These are phyloP conservation scores for Agonopterix arenella DNA, from an alignment of 2,888 invertebrate genomes.

Conservation along the genomic window DNA sequence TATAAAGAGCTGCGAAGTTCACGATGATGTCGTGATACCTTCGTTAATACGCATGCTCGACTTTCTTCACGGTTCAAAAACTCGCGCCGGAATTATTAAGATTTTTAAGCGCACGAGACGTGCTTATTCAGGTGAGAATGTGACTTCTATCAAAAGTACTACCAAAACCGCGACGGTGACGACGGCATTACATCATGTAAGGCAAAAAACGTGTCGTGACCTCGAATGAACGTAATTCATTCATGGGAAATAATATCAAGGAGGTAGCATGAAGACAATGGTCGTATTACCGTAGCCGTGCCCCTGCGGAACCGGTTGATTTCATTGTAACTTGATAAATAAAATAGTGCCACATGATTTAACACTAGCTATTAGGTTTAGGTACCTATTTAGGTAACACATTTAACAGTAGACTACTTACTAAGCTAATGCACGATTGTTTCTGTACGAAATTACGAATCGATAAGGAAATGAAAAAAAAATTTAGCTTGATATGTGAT, in stretches of 20 bases:
- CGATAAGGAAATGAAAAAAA: no score
- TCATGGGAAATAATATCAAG: slow-evolving; percentile 59
- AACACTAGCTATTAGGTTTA: no score
- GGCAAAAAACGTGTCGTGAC: slow-evolving; percentile 62
- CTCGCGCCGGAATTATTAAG: slow-evolving; percentile 25
- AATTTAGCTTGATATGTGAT: no score
- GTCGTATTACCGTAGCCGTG: slow-evolving; percentile 19
- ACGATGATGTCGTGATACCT: slow-evolving; percentile 25
- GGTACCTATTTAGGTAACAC: no score
- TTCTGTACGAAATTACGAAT: no score
- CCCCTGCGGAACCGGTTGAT: slow-evolving; percentile 11
- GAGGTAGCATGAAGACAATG: slow-evolving; percentile 52
- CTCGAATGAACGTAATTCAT: slow-evolving; percentile 51
- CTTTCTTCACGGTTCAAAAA: slow-evolving; percentile 25
- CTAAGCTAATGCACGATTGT: no score
- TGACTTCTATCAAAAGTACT: slow-evolving; percentile 35
- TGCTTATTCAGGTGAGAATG: slow-evolving; percentile 23
- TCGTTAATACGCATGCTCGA: slow-evolving; percentile 37
- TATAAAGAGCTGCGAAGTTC: slow-evolving; percentile 25
- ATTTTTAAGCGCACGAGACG: neutral
- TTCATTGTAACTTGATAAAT: no score
- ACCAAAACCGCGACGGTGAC: slow-evolving; percentile 32
- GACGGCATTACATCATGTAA: slow-evolving; percentile 55
- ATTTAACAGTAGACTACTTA: no score
- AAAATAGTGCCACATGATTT: no score